Evolutionary conservation across 2,888 invertebrate species (phyloP).

Genomic region (Tenthredo notha): DNA sequence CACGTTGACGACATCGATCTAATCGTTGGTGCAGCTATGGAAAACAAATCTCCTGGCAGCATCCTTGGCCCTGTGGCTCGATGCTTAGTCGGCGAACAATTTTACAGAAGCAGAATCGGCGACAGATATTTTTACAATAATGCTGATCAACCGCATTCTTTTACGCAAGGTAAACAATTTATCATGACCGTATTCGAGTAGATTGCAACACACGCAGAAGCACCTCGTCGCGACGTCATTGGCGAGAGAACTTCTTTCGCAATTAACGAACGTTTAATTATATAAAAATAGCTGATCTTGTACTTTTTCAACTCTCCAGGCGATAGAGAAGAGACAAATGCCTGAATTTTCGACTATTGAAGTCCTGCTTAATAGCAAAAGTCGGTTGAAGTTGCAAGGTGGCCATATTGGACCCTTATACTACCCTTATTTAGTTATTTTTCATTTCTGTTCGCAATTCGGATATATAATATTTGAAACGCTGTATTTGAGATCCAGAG

Average conservation of each 20-base stretch:
- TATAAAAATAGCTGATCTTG: neutral
- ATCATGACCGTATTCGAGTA: neutral
- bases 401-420: neutral
- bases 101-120: conserved; percentile 79
- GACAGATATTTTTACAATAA: conserved; percentile 80
- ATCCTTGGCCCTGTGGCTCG: conserved; percentile 80
- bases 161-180: conserved; percentile 67
- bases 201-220: neutral
- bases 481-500: neutral
- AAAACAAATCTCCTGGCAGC: conserved; percentile 77
- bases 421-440: neutral
- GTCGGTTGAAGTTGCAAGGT: neutral
- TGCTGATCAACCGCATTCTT: conserved; percentile 68
- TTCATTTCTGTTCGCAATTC: neutral
- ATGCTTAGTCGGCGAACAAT: conserved; percentile 80
- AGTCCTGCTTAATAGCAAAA: neutral
- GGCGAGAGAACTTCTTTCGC: neutral
- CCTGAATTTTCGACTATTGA: neutral
- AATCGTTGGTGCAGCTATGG: conserved; percentile 79
- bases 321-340: neutral
- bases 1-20: conserved; percentile 81
- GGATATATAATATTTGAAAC: neutral
- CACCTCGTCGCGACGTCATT: neutral
- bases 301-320: neutral
- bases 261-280: neutral